A percentile compares a stretch with the other conserved stretches of the same genome.
phyloP scores from a whole-genome alignment of 1,140 invertebrate genomes.

The Apis cerana region DNA sequence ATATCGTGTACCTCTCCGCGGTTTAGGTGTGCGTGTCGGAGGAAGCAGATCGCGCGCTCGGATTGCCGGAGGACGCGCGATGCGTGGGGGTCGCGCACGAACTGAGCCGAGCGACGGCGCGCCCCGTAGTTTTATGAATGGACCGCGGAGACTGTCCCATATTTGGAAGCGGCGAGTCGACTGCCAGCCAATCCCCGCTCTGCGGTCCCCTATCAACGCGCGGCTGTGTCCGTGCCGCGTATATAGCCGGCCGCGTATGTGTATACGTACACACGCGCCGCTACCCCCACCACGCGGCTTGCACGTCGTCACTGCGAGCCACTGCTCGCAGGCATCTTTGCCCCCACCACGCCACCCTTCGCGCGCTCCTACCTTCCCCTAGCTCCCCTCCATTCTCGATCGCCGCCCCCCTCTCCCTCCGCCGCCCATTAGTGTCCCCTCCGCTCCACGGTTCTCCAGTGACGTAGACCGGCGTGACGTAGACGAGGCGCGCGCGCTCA shows the following conservation, averaged over 20 bases:
- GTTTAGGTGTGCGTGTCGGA: constrained; percentile 47
- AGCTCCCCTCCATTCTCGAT: constrained; percentile 26
- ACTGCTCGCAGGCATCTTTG: constrained; percentile 46
- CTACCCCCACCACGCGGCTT: constrained; percentile 11
- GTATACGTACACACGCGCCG: constrained; percentile 14
- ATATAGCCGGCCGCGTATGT: constrained; percentile 18
- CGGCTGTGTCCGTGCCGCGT: constrained; percentile 73
- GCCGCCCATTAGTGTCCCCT: constrained; percentile 6
- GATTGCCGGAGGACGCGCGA: constrained; percentile 73
- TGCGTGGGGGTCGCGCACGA: constrained; percentile 81
- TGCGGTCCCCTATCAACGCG: constrained; percentile 69
- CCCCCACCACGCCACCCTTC: constrained; percentile 42
- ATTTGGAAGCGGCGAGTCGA: constrained; percentile 81
- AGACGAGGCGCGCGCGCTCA: constrained; percentile 54
- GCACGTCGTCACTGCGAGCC: constrained; percentile 44
- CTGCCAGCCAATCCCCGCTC: constrained; percentile 80
- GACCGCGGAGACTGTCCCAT: constrained; percentile 83
- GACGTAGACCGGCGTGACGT: constrained; percentile 76
- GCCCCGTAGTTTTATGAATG: constrained; percentile 85
- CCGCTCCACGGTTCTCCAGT: constrained; percentile 74
- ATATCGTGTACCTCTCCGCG: constrained; percentile 19
- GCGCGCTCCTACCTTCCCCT: constrained; percentile 54
- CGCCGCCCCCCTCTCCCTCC: constrained; percentile 17
- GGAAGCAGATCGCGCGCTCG: constrained; percentile 63
- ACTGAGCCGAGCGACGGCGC: constrained; percentile 80